Evolutionary conservation across 2,888 invertebrate species (phyloP), one percentile per base, ranked within the genome.

Genomic region (Rhogogaster chlorosoma): DNA sequence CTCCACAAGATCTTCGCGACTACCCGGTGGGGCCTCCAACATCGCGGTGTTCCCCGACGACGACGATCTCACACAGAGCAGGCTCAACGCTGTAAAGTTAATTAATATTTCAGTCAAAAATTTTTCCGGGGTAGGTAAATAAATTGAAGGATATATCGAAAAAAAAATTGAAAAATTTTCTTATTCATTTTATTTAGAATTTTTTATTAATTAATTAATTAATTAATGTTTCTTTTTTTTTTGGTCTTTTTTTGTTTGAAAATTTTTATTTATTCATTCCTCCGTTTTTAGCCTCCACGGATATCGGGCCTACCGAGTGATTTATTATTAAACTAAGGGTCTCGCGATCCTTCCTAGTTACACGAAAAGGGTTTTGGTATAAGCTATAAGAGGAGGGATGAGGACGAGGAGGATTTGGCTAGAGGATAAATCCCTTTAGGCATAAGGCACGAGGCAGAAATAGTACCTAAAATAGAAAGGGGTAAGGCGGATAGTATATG

Each of bases 1-100:
- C 87, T 93, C 92, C 70, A 93, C 92, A 86, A 93, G 92, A 86
- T 93, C 92, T 87, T 93, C 93, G 78, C 92, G 92, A 87, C 93
- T 93, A 85, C 93, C 93, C 29, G 92, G 93, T 85, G 93, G 92
- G 87, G 92, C 92, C 88, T 93, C 92, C 87, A 93, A 88, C 92
- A 93, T 93, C 83, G 88, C 87, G 77, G 89, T 87, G 85, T 88
- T 88, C 86, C 89, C 90, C 87, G 91, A 90, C 85, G 92, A 92
- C 89, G 91, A 90, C 89, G 91, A 90, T 87, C 91, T 92, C 85
- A 91, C 90, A 89, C 93, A 92, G 88, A 93, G 92, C 92, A 93
- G 92, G 92, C 93, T 92, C 86, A 93, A 89, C 90, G 93, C 92
- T 92, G 88, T 1, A 89, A 73, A 38, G 6, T 32, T 15, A 36